Evolutionary conservation across 2,888 invertebrate species (phyloP).

Genomic region (Girardia tigrina): DNA sequence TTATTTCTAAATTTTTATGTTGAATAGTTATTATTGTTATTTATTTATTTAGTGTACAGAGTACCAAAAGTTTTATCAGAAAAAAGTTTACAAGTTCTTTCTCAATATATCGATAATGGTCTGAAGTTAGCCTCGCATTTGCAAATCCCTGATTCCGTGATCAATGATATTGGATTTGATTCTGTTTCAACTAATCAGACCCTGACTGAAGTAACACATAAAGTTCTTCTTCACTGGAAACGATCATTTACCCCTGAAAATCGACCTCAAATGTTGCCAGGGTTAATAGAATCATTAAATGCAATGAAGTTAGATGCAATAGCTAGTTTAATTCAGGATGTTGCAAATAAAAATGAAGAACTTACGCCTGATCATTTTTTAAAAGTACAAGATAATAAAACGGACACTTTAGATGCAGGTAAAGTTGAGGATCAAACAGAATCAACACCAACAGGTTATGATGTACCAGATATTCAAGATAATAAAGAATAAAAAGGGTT

Average conservation of each 20-base stretch:
- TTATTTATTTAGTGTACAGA: constrained; percentile 41
- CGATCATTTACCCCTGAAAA: constrained; percentile 37
- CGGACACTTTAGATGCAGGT: too few species aligned
- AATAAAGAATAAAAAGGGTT: too few species aligned
- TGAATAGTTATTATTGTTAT: background rate
- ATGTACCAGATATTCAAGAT: too few species aligned
- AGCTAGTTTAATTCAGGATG: background rate
- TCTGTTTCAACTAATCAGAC: constrained; percentile 46
- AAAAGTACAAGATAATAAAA: background rate
- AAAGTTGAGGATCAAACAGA: too few species aligned
- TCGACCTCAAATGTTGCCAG: constrained; percentile 32
- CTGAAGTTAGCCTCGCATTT: constrained; percentile 48
- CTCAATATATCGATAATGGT: constrained; percentile 45
- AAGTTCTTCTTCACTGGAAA: constrained; percentile 48
- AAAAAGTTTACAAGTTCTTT: constrained; percentile 43
- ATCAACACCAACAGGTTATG: too few species aligned
- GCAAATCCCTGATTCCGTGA: constrained; percentile 46
- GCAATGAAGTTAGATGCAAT: constrained; percentile 29
- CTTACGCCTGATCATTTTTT: background rate
- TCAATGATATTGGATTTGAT: constrained; percentile 49
- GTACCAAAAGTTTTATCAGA: constrained; percentile 46
- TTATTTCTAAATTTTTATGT: too few species aligned
- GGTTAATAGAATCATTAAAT: constrained; percentile 40
- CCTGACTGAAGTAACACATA: constrained; percentile 47
- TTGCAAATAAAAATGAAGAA: constrained; percentile 30